Percentiles rank a stretch among this genome's conserved stretches.
Conservation (phyloP, 2,888 invertebrate genomes). For the Ctenicera cuprea region DNA sequence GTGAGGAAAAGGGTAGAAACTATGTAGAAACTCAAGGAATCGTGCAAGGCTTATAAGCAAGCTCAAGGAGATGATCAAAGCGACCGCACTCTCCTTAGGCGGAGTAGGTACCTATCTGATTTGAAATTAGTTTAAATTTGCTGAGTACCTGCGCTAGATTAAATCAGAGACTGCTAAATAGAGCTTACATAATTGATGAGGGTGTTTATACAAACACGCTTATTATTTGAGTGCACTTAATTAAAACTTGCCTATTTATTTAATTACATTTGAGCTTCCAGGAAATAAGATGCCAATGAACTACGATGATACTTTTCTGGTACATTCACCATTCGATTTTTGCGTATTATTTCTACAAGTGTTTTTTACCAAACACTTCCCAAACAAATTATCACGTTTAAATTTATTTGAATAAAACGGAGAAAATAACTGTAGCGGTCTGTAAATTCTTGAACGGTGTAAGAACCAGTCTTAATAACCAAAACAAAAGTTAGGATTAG, state of each 20-base stretch:
- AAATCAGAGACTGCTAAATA: conserved; percentile 11
- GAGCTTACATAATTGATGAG: conserved; percentile 12
- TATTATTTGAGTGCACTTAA: background rate
- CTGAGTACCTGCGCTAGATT: conserved; percentile 9
- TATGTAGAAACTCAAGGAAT: background rate
- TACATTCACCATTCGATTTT: too few species aligned
- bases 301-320: too few species aligned
- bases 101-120: conserved; percentile 19
- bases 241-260: background rate
- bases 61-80: conserved; percentile 25
- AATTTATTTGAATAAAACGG: too few species aligned
- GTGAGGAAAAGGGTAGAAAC: conserved; percentile 1
- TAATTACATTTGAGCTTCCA: background rate
- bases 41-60: conserved; percentile 1
- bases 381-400: too few species aligned
- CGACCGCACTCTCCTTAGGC: conserved; percentile 14
- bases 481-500: too few species aligned
- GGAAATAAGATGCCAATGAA: too few species aligned
- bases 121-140: conserved; percentile 24
- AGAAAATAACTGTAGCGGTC: too few species aligned
- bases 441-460: too few species aligned
- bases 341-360: too few species aligned
- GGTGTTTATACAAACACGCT: conserved; percentile 20
- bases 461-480: too few species aligned
- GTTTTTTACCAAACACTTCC: too few species aligned